phyloP scores from a whole-genome alignment of 2,797 vertebrate genomes.

The Cephalopachus bancanus region DNA sequence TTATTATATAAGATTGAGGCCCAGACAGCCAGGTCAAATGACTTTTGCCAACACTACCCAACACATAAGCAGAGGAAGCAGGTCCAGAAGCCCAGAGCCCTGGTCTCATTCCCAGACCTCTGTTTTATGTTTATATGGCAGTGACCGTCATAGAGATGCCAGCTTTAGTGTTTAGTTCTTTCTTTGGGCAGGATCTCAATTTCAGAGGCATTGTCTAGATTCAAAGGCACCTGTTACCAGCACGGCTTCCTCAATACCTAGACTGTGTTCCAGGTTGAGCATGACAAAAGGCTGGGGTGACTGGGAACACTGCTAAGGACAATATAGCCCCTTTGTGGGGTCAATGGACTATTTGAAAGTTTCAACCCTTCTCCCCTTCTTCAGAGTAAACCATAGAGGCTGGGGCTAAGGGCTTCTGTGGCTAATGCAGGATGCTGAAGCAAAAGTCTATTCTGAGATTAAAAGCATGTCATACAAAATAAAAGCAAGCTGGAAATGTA shows the following conservation, averaged over 20 bases:
- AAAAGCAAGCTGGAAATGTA: not conserved
- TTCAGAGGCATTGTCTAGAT: not conserved
- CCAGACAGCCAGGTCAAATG: not conserved
- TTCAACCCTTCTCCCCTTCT: not conserved
- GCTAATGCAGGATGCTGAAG: not conserved
- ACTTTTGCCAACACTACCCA: not conserved
- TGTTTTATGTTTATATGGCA: not conserved
- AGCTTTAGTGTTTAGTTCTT: not conserved
- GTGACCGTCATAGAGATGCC: not conserved
- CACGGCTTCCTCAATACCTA: not conserved
- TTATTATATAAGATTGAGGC: not conserved
- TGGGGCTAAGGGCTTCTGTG: not conserved
- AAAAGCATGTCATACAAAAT: not conserved
- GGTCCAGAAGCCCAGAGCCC: not conserved
- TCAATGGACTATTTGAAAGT: not conserved
- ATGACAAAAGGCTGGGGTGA: not conserved
- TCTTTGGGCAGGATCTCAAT: not conserved
- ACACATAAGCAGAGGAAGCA: not conserved
- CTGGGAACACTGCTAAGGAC: not conserved
- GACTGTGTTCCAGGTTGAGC: not conserved
- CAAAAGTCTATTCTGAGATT: not conserved
- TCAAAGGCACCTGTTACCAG: not conserved
- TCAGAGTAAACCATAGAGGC: not conserved
- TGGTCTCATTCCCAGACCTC: not conserved
- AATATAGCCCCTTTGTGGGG: not conserved